phyloP scores from a whole-genome alignment of 2,113 vertebrate genomes.

The Peromyscus californicus region DNA sequence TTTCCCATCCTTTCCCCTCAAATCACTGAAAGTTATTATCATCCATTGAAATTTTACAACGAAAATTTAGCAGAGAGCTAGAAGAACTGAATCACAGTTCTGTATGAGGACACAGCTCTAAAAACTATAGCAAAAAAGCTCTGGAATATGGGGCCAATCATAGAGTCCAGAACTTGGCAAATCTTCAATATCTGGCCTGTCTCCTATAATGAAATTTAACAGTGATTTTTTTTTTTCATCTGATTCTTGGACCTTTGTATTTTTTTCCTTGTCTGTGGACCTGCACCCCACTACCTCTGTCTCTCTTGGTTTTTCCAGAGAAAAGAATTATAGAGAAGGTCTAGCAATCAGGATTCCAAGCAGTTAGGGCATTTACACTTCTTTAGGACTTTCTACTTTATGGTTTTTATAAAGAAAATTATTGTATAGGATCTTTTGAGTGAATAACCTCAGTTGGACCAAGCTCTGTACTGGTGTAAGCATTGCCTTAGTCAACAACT shows the following conservation, averaged over 20 bases:
- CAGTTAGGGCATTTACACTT: neutral
- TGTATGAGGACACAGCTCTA: neutral
- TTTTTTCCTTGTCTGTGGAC: neutral
- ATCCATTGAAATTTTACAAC: neutral
- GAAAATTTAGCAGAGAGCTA: neutral
- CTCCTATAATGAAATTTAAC: neutral
- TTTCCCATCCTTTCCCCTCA: neutral
- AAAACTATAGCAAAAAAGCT: neutral
- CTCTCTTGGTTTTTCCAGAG: neutral
- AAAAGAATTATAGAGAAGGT: neutral
- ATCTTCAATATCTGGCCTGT: neutral
- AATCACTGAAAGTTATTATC: neutral
- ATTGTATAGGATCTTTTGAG: neutral
- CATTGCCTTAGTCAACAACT: conserved; percentile 1
- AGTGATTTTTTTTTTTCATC: neutral
- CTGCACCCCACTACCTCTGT: too few species aligned
- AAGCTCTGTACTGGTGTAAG: neutral
- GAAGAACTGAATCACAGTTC: neutral
- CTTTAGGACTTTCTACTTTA: neutral
- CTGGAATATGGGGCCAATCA: neutral
- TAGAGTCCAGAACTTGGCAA: neutral
- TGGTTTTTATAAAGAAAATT: neutral
- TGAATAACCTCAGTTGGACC: conserved; percentile 2
- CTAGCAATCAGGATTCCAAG: neutral
- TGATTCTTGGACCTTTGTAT: neutral